Base-by-base conservation (phyloP, 2,888 invertebrate genomes). In the Prosapia bicincta region DNA sequence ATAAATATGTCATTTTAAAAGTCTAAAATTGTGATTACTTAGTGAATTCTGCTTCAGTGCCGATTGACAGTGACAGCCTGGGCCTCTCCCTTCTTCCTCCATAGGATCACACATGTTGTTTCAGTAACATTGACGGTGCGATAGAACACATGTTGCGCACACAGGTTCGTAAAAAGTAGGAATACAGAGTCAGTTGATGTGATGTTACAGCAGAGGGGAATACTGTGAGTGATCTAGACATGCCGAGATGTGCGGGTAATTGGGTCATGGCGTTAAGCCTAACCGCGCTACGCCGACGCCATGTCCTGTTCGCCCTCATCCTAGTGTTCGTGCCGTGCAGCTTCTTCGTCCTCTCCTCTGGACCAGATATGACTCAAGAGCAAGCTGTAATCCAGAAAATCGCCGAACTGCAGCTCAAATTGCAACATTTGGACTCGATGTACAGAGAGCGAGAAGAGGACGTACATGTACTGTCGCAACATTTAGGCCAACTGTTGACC, bases 371-470 rank as follows among this genome's bases (percentile, higher is more conserved):
- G 81, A 88, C 78, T 24, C 78, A 79, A 13, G 81, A 81, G 68
- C 79, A 79, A 32, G 85, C 89, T 79, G 85, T 93, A 82, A 90
- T 91, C 78, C 89, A 91, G 83, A 88, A 91, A 69, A 86, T 94
- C 79, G 92, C 93, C 3, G 93, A 94, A 81, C 88, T 94, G 81
- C 91, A 93, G 82, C 91, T 92, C 76, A 91, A 93, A 78, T 85
- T 95, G 67, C 91, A 93, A 83, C 93, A 93, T 83, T 86, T 95
- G 66, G 93, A 95, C 83, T 89, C 92, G 23, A 90, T 94, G 86
- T 94, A 93, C 84, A 87, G 92, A 25, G 89, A 91, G 3, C 87
- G 92, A 13, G 92, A 93, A 82, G 93, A 93, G 83, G 94, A 95
- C 83, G 88, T 95, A 7, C 89, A 91, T 78, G 85, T 90, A 75